Conservation (phyloP, 2,797 vertebrate genomes). For the Morelia viridis region DNA sequence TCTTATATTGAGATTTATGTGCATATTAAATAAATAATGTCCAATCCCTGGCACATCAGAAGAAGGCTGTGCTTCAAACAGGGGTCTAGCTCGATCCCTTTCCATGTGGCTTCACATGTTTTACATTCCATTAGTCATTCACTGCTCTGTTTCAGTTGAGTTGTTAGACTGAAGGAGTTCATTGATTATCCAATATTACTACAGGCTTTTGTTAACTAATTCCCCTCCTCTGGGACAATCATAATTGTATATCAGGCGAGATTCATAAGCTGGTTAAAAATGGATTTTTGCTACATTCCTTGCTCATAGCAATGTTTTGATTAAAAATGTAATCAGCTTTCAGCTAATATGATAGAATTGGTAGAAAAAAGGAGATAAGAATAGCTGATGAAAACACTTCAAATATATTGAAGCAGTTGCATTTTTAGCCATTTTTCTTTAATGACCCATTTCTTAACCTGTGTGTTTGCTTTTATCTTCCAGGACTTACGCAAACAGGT, state of each 20-base stretch:
- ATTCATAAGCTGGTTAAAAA: slow-evolving; percentile 32
- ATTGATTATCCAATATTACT: slow-evolving; percentile 39
- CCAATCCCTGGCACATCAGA: not conserved
- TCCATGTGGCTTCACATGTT: slow-evolving; percentile 51
- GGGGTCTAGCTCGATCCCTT: slow-evolving; percentile 47
- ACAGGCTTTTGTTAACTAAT: slow-evolving; percentile 38
- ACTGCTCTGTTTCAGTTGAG: slow-evolving; percentile 50
- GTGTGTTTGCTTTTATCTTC: slow-evolving; percentile 45
- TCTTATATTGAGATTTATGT: not conserved
- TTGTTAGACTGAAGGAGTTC: slow-evolving; percentile 38
- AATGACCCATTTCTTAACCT: slow-evolving; percentile 49
- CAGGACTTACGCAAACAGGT: slow-evolving; percentile 99
- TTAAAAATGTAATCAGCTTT: slow-evolving; percentile 19
- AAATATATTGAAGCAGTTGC: not conserved
- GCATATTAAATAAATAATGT: slow-evolving; percentile 22
- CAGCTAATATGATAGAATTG: slow-evolving; percentile 10
- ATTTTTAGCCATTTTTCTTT: slow-evolving; percentile 41
- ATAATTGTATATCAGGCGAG: slow-evolving; percentile 40
- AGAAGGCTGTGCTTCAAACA: slow-evolving; percentile 9
- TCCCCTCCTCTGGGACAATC: slow-evolving; percentile 40
- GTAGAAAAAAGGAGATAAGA: not conserved
- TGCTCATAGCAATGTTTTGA: slow-evolving; percentile 7
- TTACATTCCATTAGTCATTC: slow-evolving; percentile 49
- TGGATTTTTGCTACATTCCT: not conserved
- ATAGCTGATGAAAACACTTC: not conserved